A percentile compares a stretch with the other conserved stretches of the same genome.
Conservation (phyloP, 2,888 invertebrate species). For the Chaitophorus viminalis region DNA sequence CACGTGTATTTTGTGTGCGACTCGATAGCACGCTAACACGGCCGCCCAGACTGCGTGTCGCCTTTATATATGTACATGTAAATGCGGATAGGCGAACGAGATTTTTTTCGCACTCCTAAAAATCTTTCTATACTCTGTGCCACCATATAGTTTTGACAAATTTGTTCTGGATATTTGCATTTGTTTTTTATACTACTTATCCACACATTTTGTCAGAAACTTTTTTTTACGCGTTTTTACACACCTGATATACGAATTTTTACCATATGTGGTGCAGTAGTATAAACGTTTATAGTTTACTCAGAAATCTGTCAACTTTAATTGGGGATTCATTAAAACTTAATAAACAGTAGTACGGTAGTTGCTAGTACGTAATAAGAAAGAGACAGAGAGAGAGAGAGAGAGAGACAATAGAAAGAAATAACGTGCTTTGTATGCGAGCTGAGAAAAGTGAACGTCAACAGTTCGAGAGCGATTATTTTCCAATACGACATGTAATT, state of each 20-base stretch:
- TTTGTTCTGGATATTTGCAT: slow-evolving; percentile 37
- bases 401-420: no score
- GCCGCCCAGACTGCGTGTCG: slow-evolving; percentile 52
- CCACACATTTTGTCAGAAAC: not conserved
- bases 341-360: not conserved
- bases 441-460: no score
- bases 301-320: slow-evolving; percentile 17
- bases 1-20: slow-evolving; percentile 33
- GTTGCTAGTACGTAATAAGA: not conserved
- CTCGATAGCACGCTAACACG: not conserved
- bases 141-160: slow-evolving; percentile 28
- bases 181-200: not conserved
- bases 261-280: not conserved
- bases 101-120: not conserved
- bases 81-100: not conserved
- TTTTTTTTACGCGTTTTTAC: not conserved
- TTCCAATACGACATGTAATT: not conserved
- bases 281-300: slow-evolving; percentile 23
- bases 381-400: not conserved
- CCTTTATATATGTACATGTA: not conserved
- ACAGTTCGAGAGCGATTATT: not conserved
- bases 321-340: slow-evolving; percentile 43
- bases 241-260: not conserved
- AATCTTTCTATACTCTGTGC: slow-evolving; percentile 3
- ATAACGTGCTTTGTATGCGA: not conserved